These are phyloP conservation scores for Acleris sparsana DNA, from an alignment of 2,888 invertebrate genomes.

Conservation along the genomic window DNA sequence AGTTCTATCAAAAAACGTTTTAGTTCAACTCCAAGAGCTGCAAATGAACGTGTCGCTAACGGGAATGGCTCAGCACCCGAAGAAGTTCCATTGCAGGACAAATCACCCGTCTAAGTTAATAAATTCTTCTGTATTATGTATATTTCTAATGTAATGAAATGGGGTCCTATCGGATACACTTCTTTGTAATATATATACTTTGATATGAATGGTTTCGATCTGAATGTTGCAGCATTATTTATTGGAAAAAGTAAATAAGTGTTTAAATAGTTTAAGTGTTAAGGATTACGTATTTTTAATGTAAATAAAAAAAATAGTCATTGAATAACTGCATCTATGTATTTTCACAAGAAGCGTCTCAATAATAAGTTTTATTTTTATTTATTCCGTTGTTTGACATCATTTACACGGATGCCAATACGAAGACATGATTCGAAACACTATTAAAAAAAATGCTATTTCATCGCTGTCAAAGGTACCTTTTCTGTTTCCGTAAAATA, in stretches of 20 bases:
- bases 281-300: constrained; percentile 28
- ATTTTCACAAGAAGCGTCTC: constrained; percentile 25
- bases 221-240: constrained; percentile 62
- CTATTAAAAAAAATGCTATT: too few species aligned
- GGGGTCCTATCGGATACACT: too few species aligned
- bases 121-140: constrained; percentile 37
- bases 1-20: constrained; percentile 75
- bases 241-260: constrained; percentile 43
- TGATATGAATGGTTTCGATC: constrained; percentile 67
- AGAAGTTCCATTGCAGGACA: constrained; percentile 75
- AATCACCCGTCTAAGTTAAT: constrained; percentile 65
- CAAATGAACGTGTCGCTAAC: constrained; percentile 59
- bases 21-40: constrained; percentile 64
- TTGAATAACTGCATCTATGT: constrained; percentile 23
- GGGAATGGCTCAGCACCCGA: constrained; percentile 68
- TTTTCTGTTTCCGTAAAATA: too few species aligned
- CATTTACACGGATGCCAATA: too few species aligned
- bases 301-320: constrained; percentile 28
- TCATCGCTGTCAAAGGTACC: too few species aligned
- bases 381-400: not conserved
- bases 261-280: constrained; percentile 33
- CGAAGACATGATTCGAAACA: too few species aligned
- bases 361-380: constrained; percentile 19
- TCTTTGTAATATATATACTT: constrained; percentile 7
- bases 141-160: too few species aligned